Base-by-base conservation (phyloP, 2,113 vertebrate species). In the Ictalurus furcatus region DNA sequence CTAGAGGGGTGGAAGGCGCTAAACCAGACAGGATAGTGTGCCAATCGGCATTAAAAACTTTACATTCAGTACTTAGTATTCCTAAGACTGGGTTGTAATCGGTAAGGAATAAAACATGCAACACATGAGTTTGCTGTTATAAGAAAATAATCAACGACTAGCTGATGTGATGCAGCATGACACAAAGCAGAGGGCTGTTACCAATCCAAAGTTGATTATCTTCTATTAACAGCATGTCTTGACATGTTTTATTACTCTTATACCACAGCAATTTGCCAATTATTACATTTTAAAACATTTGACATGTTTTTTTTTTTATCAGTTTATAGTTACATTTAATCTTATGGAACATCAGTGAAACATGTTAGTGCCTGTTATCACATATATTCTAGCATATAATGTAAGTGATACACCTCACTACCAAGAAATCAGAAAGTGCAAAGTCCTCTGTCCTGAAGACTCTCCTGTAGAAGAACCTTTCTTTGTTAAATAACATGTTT, bases 1-100 rank as follows among this genome's bases (percentile, higher is more conserved):
- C 81, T 52, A 30, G 12, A 63, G 19, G 9, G 74, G 81, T 87
- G 78, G 76, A 90, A 85, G 83, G 84, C 88, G 87, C 54, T 56
- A 48, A 17, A 44, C 19, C 61, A 69, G 78, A 65, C 63, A 85
- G 84, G 93, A 96, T 93, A 92, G 93, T 94, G 58, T 34, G 6
- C 48, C 78, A 82, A 25, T 69, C 21, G 44, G 52, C 48, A 69
- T 65, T 28, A 69, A 65, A 84, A 67, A 65, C 63, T 7, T 9
- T 8, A 54, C 58, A 28, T n/a, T 54, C 56, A 67, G 40, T 87
- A 54, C 12, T 37, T 3, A 2, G 23, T 17, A 58, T 28, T 40
- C 2, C 61, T 28, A 82, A 48, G 4, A 40, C 14, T 48, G 30
- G 3, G 59, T 34, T 6, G 25, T 73, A 82, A 28, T 6, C n/a